These are phyloP conservation scores for Platichthys stellatus DNA, from an alignment of 2,113 vertebrate genomes.

Conservation along the genomic window DNA sequence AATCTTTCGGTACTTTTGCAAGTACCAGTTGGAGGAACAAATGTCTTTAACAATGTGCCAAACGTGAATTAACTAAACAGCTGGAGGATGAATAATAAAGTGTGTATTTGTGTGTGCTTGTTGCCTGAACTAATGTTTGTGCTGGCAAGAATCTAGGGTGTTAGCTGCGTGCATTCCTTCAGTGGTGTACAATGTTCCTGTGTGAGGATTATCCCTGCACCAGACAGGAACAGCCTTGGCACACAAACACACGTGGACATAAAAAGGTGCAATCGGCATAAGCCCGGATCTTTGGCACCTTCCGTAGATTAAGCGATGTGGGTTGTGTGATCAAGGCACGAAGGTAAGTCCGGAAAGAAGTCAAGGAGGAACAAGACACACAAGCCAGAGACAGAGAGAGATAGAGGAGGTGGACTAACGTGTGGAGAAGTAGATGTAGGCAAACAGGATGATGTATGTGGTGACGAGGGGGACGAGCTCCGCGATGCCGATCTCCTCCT, in stretches of 20 bases:
- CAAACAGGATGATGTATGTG: conserved; percentile 98
- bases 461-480: conserved; percentile 98
- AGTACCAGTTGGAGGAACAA: too few species aligned
- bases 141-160: conserved; percentile 10
- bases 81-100: not conserved
- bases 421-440: conserved; percentile 99
- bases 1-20: too few species aligned
- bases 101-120: not conserved
- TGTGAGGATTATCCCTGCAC: conserved; percentile 61
- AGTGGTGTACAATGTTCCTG: conserved; percentile 52
- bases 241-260: conserved; percentile 32
- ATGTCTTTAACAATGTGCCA: not conserved
- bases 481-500: conserved; percentile 95
- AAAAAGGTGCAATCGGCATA: not conserved
- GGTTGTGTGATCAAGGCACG: not conserved
- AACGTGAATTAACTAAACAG: not conserved
- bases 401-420: conserved; percentile 79
- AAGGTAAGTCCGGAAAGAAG: not conserved
- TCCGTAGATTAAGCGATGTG: not conserved
- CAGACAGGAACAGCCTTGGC: conserved; percentile 65
- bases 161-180: conserved; percentile 43
- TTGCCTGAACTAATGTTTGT: conserved; percentile 34
- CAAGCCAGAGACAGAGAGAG: too few species aligned
- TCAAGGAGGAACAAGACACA: too few species aligned
- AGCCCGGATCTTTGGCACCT: conserved; percentile 8